Evolutionary conservation across 2,888 invertebrate genomes (phyloP), one percentile per base, ranked within the genome.

Genomic region (Sipha maydis): DNA sequence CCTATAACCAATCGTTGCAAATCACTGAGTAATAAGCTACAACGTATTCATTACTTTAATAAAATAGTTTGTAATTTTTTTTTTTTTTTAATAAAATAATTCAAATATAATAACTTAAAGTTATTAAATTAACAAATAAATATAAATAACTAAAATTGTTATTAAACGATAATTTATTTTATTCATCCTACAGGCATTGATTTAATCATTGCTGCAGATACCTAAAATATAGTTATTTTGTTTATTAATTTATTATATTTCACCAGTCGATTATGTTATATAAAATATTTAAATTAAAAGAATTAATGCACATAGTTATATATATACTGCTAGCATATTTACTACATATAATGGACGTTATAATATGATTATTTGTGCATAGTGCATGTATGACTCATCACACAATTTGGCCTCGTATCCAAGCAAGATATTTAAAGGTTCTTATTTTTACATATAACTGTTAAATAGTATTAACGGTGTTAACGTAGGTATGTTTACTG

Each of bases 361-460:
- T 48, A 48, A 48, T 48, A 2, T 28, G 3, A 82, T 82, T 82
- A 82, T 41, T 73, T 19, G 25, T 7, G 28, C 41, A 41, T 41
- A 8, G 41, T 41, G 41, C 41, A 41, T 41, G 14, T 48, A n/a
- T 73, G 83, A 71, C 71, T 71, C 83, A 56, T 56, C 73, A n/a
- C 25, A 75, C n/a, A 3, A 75, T 75, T 75, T 56, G 73, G 83
- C 56, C 75, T 56, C 34, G 56, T n/a, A 25, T 73, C 54, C 34
- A n/a, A 19, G 54, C 73, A 38, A 75, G 54, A 83, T n/a, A 75
- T 56, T 56, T 83, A 56, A 19, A 75, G 38, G n/a, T 83, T 56
- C 4, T 56, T 83, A 56, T 83, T 83, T 73, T 25, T 28, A 69
- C 69, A 28, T 61, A 61, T 25, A 48, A 56, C 9, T 56, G n/a